Base-by-base conservation (phyloP, 2,113 vertebrate species). In the Macquaria australasica region DNA sequence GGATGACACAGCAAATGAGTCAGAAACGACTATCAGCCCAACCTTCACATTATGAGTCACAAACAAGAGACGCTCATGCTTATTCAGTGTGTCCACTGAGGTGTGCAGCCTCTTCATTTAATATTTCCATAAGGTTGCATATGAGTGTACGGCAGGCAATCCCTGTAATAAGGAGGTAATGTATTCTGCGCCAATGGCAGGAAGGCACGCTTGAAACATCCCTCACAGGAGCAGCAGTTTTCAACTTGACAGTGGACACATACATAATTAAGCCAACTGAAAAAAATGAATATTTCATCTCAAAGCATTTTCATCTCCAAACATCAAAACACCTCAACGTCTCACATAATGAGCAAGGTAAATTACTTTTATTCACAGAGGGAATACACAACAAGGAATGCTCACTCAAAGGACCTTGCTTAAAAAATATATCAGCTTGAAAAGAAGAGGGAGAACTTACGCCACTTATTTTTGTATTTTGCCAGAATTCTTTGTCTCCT, bases 71-170 rank as follows among this genome's bases (percentile, higher is more conserved):
- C 3, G 72, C 83, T 94, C 89, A 93, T 93, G 91, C 88, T 90
- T 94, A 93, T 94, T 92, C 90, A 93, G 71, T 75, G 90, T 93
- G 88, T 88, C 90, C 89, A 90, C 80, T 95, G 92, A 93, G 91
- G 88, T 92, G 91, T 92, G 91, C 85, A 90, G 79, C 83, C 84
- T 85, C 85, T 87, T 92, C 89, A 93, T 94, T 93, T 91, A 90
- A 92, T 94, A 92, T 94, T 95, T 95, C 90, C 93, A 92, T 92
- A 88, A 91, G 91, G 91, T 88, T 93, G 91, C 87, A 81, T 93
- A 87, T 59, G 87, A 90, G 77, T 73, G 80, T 75, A 56, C 14
- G 75, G 68, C 53, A 79, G 84, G 81, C 81, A 81, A 60, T 82
- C 80, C 77, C 64, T 73, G 73, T 93, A 92, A 93, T 91, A 89